Evolutionary conservation across 1,140 invertebrate genomes (phyloP), one percentile per base, ranked within the genome.

Genomic region (Drosophila santomea): DNA sequence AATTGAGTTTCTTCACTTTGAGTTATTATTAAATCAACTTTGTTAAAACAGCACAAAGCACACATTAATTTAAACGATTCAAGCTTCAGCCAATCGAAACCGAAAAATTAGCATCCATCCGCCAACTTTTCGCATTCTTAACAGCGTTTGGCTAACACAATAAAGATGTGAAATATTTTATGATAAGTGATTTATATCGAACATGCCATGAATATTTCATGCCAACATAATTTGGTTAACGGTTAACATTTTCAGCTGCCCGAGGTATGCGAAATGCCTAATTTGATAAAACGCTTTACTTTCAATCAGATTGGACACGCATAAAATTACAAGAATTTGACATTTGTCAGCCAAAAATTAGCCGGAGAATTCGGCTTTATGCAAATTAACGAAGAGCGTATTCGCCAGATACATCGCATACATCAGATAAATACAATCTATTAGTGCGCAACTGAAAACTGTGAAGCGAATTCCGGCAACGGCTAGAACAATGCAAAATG

Each of bases 401-500:
- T 43, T 41, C 54, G 51, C 36, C 71, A 75, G 71, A 60, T 56
- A 52, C 28, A 43, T 36, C 5, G 12, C 44, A 20, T 17, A 32
- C 7, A 32, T 32, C 28, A 32, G 32, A 32, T 32, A 32, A 60
- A 48, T 23, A 52, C 62, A 59, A 67, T 28, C 38, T 45, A 67
- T 67, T 54, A 55, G 39, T 41, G 32, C 35, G 10, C 32, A 32
- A 43, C 43, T 38, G 41, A 64, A 64, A 74, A 74, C 74, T 78
- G 72, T 43, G 17, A 58, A 48, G 48, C 62, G 47, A 61, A 69
- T 55, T 56, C 50, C 25, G 47, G 39, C 47, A 56, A 28, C 50
- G 38, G 20, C 25, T 35, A 80, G 76, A 84, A 83, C 75, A 84
- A 85, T 85, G 62, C 50, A 68, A 52, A 80, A 45, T 44, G 56